Conservation (phyloP, 2,113 vertebrate genomes). For the Erythrocercus mccallii region DNA sequence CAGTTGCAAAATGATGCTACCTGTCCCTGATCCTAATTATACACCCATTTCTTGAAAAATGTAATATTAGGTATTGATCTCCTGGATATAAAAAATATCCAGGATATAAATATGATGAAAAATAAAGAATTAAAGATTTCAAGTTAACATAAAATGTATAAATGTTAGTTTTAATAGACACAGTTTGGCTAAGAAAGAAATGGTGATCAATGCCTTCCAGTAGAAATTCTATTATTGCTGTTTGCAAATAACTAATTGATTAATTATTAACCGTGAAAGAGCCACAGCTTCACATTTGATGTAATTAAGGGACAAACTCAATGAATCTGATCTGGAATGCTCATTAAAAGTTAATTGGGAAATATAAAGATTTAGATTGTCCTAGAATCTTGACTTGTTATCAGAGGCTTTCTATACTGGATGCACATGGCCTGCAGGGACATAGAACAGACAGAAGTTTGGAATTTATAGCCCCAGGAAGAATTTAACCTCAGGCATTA, state of each 20-base stretch:
- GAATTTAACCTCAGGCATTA: not conserved
- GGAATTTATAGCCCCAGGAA: not conserved
- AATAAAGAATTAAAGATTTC: not conserved
- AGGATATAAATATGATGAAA: not conserved
- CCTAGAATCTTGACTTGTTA: not conserved
- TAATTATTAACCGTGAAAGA: not conserved
- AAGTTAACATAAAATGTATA: not conserved
- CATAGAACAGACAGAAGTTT: fast-evolving
- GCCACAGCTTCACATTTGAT: not conserved
- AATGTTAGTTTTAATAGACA: not conserved
- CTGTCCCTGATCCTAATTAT: not conserved
- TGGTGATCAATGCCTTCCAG: not conserved
- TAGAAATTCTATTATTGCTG: not conserved
- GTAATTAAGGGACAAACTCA: not conserved
- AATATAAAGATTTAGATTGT: not conserved
- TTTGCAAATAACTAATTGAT: not conserved
- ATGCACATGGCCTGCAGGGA: fast-evolving
- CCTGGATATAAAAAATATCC: not conserved
- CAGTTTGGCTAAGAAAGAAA: not conserved
- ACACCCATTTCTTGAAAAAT: not conserved
- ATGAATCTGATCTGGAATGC: not conserved
- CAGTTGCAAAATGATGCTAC: not conserved
- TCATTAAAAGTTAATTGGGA: not conserved
- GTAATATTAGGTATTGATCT: not conserved
- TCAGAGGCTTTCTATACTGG: not conserved